Percentiles rank a stretch among this genome's conserved stretches.
phyloP scores from a whole-genome alignment of 2,113 vertebrate genomes.

The Megalops atlanticus region DNA sequence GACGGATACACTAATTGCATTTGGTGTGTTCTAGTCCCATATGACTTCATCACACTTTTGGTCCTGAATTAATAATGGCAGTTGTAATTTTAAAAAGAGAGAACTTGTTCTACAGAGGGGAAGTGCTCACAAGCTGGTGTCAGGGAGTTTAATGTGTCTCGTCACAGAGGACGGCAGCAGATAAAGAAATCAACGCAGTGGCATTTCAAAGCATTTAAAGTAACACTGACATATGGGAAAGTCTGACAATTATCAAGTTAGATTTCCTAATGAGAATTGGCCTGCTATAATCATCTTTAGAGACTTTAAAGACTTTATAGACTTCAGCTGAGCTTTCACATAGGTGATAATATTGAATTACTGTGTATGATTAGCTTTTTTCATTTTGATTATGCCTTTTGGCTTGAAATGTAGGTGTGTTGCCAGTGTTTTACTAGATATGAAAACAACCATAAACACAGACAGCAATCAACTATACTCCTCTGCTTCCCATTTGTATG shows the following conservation, averaged over 20 bases:
- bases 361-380: no score
- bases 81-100: conserved; percentile 16
- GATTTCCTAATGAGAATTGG: no score
- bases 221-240: background rate
- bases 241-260: background rate
- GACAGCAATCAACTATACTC: no score
- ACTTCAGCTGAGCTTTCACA: background rate
- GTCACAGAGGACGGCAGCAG: background rate
- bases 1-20: conserved; percentile 23
- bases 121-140: background rate
- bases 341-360: no score
- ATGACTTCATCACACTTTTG: conserved; percentile 19
- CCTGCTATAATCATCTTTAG: no score
- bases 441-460: no score
- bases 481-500: no score
- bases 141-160: background rate
- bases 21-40: background rate
- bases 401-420: no score
- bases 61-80: conserved; percentile 26
- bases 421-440: no score
- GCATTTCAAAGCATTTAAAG: background rate
- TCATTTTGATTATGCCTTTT: no score
- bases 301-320: no score
- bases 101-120: conserved; percentile 9
- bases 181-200: background rate